Percentiles rank a stretch among this genome's conserved stretches.
These are phyloP conservation scores for Hypanus sabinus DNA, from an alignment of 2,113 vertebrate species.

Conservation along the genomic window DNA sequence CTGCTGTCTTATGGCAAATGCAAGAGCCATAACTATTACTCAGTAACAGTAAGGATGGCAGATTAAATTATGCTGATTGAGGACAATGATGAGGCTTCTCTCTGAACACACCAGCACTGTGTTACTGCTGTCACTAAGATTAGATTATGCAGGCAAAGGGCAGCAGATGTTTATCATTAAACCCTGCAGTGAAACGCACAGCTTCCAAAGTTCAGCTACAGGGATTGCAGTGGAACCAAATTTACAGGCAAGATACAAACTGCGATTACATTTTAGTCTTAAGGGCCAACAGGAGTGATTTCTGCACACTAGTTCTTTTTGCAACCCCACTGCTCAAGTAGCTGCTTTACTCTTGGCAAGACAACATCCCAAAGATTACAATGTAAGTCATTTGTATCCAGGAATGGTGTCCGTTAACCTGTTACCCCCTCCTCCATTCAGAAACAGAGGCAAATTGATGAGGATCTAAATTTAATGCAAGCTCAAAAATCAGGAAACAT, in stretches of 20 bases:
- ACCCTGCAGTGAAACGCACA: too few species aligned
- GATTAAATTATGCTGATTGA: conserved; percentile 37
- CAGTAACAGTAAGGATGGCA: fast-evolving
- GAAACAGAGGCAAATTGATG: too few species aligned
- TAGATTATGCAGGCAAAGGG: too few species aligned
- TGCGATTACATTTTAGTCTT: too few species aligned
- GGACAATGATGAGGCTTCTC: not conserved
- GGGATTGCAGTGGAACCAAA: too few species aligned
- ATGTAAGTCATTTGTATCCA: not conserved
- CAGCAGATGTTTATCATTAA: too few species aligned
- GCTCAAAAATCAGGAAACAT: not conserved
- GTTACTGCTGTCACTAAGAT: not conserved
- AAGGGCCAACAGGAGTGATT: too few species aligned
- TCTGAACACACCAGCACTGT: not conserved
- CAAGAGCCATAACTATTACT: too few species aligned
- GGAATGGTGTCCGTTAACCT: not conserved
- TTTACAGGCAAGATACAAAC: too few species aligned
- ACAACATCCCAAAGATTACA: not conserved
- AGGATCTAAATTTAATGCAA: not conserved
- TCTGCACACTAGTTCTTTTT: not conserved
- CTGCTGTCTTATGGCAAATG: too few species aligned
- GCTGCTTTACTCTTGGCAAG: not conserved
- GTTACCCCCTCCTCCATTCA: not conserved
- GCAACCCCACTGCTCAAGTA: not conserved
- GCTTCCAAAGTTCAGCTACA: too few species aligned